Percentiles rank a stretch among this genome's conserved stretches.
These are phyloP conservation scores for Holothuria scabra DNA, from an alignment of 53 echinoderm and acorn worm species.

Conservation along the genomic window DNA sequence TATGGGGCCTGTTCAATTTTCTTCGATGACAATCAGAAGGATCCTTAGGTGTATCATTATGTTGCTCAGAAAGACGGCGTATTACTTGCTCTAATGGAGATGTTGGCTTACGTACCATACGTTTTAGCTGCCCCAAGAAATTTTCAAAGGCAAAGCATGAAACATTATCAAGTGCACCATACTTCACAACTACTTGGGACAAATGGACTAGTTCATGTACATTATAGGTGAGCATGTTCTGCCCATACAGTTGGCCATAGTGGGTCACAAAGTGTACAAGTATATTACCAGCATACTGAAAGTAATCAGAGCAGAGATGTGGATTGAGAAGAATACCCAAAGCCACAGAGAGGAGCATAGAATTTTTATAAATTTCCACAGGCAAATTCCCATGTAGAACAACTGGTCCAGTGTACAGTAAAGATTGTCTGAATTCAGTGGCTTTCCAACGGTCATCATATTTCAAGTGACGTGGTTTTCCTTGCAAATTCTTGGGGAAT, in stretches of 20 bases:
- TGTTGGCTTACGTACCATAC: constrained; percentile 54
- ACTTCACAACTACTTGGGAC: constrained; percentile 36
- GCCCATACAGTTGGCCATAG: constrained; percentile 37
- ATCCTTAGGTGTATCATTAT: neutral
- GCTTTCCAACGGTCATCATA: constrained; percentile 58
- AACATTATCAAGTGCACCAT: constrained; percentile 44
- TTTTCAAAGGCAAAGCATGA: constrained; percentile 50
- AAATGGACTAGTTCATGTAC: constrained; percentile 34
- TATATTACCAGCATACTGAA: constrained; percentile 30
- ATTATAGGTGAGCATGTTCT: constrained; percentile 46
- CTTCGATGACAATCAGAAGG: neutral
- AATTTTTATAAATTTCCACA: constrained; percentile 1
- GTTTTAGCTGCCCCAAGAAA: constrained; percentile 33
- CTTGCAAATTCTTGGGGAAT: constrained; percentile 41
- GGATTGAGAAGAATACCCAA: constrained; percentile 31
- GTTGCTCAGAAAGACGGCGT: constrained; percentile 42
- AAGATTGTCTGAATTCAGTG: constrained; percentile 42
- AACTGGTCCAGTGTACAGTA: constrained; percentile 46
- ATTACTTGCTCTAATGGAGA: constrained; percentile 44
- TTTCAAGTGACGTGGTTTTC: constrained; percentile 10
- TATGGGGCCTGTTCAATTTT: neutral
- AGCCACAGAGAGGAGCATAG: neutral
- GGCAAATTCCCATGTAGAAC: neutral
- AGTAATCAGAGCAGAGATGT: constrained; percentile 6
- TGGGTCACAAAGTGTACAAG: constrained; percentile 14